phyloP scores from a whole-genome alignment of 2,113 vertebrate species.

The Orycteropus afer region DNA sequence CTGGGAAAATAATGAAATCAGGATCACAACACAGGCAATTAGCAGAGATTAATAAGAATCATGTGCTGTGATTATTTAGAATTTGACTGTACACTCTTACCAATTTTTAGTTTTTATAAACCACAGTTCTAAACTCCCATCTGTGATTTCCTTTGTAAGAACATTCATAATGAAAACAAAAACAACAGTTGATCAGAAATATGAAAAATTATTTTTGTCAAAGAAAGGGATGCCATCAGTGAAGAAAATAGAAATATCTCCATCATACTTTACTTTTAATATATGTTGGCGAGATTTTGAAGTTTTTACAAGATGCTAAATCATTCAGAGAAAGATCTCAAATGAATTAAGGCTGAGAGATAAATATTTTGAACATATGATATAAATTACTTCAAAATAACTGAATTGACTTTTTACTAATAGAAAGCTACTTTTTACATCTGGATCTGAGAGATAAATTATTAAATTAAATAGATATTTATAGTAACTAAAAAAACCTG shows the following conservation, averaged over 20 bases:
- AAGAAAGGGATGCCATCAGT: not conserved
- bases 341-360: not conserved
- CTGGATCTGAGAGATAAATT: not conserved
- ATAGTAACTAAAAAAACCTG: no score
- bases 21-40: not conserved
- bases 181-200: not conserved
- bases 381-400: slow-evolving; percentile 27
- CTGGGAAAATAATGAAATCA: not conserved
- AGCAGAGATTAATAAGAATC: not conserved
- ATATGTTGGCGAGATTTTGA: not conserved
- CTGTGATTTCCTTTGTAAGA: not conserved
- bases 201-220: not conserved
- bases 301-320: not conserved
- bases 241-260: not conserved
- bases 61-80: not conserved
- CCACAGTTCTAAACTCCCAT: not conserved
- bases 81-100: not conserved
- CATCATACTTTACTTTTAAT: slow-evolving; percentile 1
- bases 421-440: not conserved
- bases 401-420: slow-evolving; percentile 5
- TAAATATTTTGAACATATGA: not conserved
- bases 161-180: not conserved
- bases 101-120: not conserved
- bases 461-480: not conserved
- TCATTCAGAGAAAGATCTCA: not conserved